phyloP scores from a whole-genome alignment of 2,888 invertebrate genomes.

The Papilio gigon region DNA sequence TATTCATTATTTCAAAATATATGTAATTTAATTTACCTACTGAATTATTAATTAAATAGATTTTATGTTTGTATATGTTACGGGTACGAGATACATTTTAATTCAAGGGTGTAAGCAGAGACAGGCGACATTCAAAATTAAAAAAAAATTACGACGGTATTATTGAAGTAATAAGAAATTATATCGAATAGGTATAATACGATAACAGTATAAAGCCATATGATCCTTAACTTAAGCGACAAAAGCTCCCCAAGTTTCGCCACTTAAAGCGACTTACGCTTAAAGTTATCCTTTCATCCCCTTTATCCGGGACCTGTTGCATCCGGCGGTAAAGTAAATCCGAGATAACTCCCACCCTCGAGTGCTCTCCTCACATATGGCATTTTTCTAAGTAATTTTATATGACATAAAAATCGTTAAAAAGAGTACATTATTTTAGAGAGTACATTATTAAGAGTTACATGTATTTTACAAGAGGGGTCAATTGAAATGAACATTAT shows the following conservation, averaged over 20 bases:
- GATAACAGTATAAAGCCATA: constrained; percentile 42
- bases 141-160: not conserved
- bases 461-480: no score
- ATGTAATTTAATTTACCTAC: not conserved
- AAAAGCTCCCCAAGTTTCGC: constrained; percentile 44
- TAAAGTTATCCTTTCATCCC: constrained; percentile 51
- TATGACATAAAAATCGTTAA: not conserved
- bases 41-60: not conserved
- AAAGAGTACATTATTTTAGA: no score
- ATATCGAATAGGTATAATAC: constrained; percentile 4
- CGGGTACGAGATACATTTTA: no score
- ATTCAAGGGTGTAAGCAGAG: not conserved
- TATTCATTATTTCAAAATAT: not conserved
- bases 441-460: no score
- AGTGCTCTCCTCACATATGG: constrained; percentile 44
- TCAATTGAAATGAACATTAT: no score
- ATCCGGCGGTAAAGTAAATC: constrained; percentile 78
- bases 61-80: not conserved
- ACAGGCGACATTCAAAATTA: not conserved
- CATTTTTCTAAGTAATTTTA: constrained; percentile 5
- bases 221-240: constrained; percentile 56
- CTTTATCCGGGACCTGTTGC: constrained; percentile 75
- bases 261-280: constrained; percentile 54
- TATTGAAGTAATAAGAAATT: not conserved
- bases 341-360: constrained; percentile 54